These are phyloP conservation scores for Prorops nasuta DNA, from an alignment of 1,140 invertebrate genomes.

Conservation along the genomic window DNA sequence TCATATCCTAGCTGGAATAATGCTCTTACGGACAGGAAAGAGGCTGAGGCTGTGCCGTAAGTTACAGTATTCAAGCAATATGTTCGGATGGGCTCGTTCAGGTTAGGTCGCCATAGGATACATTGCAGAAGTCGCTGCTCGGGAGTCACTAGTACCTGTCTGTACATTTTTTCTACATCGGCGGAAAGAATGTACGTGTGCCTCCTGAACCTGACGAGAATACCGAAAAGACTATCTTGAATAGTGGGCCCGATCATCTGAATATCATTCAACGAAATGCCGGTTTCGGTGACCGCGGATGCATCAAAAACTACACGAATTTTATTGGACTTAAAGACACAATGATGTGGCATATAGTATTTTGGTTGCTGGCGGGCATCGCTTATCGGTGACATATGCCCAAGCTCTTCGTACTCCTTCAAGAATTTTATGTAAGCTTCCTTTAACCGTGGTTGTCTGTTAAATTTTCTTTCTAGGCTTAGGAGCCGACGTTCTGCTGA, in stretches of 20 bases:
- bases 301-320: background rate
- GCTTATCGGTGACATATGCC: slow-evolving; percentile 36
- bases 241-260: slow-evolving; percentile 2
- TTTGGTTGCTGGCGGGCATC: background rate
- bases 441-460: slow-evolving; percentile 23
- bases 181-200: background rate
- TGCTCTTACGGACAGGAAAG: background rate
- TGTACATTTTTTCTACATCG: background rate
- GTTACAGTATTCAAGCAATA: background rate
- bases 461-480: slow-evolving; percentile 21
- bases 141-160: background rate
- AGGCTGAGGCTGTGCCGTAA: background rate
- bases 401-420: slow-evolving; percentile 38
- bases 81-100: background rate
- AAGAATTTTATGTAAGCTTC: slow-evolving; percentile 37
- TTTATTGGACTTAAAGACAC: background rate
- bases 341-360: background rate
- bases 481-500: slow-evolving; percentile 17
- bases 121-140: background rate
- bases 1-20: background rate
- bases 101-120: background rate
- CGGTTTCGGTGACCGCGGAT: background rate
- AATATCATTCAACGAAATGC: background rate
- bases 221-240: background rate
- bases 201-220: background rate